These are phyloP conservation scores for Parochlus steinenii DNA, from an alignment of 2,888 invertebrate species.

Conservation along the genomic window DNA sequence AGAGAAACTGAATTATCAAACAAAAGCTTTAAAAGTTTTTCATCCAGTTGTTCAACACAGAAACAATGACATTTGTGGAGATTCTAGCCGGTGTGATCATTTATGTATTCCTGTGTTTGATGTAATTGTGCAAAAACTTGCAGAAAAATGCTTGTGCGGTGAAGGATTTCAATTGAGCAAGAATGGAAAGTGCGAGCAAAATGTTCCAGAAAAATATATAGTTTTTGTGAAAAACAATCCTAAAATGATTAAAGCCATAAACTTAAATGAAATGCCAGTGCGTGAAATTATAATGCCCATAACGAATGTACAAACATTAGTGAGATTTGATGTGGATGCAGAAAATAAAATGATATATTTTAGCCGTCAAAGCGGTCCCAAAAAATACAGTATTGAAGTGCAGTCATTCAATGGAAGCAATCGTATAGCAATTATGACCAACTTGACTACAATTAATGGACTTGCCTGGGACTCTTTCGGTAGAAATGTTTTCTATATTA, in stretches of 20 bases:
- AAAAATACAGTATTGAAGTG: slow-evolving; percentile 40
- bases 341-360: slow-evolving; percentile 43
- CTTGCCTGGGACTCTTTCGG: slow-evolving; percentile 75
- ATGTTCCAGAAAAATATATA: slow-evolving; percentile 19
- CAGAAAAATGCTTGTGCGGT: slow-evolving; percentile 42
- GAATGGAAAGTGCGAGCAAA: slow-evolving; percentile 24
- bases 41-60: slow-evolving; percentile 8
- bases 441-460: slow-evolving; percentile 43
- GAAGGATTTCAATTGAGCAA: slow-evolving; percentile 23
- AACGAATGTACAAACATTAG: slow-evolving; percentile 43
- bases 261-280: slow-evolving; percentile 22
- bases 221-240: slow-evolving; percentile 29
- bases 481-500: slow-evolving; percentile 46
- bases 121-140: slow-evolving; percentile 26
- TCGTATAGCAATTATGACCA: slow-evolving; percentile 40
- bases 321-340: slow-evolving; percentile 52
- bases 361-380: slow-evolving; percentile 27
- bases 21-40: slow-evolving; percentile 8
- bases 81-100: slow-evolving; percentile 51
- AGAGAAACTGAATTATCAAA: background rate
- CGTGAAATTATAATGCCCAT: slow-evolving; percentile 52
- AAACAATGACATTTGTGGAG: slow-evolving; percentile 29
- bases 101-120: slow-evolving; percentile 47
- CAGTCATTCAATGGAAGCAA: slow-evolving; percentile 43
- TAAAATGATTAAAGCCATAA: slow-evolving; percentile 51